A percentile compares a stretch with the other conserved stretches of the same genome.
Evolutionary conservation across 2,113 vertebrate genomes (phyloP).

Genomic region (Oreochromis aureus): DNA sequence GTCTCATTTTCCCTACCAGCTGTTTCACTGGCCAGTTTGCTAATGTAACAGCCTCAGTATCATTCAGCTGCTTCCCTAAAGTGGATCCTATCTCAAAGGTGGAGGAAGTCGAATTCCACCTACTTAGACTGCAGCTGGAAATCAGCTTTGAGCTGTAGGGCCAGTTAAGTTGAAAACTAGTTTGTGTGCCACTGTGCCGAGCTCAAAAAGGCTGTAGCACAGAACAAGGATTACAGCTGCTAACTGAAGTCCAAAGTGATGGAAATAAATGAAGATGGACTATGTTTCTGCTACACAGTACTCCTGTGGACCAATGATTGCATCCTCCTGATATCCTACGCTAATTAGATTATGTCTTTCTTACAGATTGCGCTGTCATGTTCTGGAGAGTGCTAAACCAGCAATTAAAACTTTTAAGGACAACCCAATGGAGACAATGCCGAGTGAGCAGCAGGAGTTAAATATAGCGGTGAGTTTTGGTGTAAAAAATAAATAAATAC

Average conservation of each 20-base stretch:
- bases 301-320: background rate
- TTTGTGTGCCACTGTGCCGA: background rate
- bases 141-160: background rate
- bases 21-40: background rate
- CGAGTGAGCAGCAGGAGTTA: slow-evolving; percentile 78
- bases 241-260: background rate
- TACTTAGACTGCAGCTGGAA: background rate
- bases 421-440: slow-evolving; percentile 35
- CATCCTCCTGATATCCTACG: background rate
- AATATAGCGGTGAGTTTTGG: slow-evolving; percentile 74
- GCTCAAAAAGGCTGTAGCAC: background rate
- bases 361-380: slow-evolving; percentile 85
- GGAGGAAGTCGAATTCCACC: background rate
- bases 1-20: background rate
- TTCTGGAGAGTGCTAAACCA: slow-evolving; percentile 78
- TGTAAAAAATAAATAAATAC: background rate
- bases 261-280: background rate
- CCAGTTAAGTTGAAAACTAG: background rate
- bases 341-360: background rate
- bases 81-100: background rate
- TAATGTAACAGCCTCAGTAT: background rate
- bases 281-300: background rate
- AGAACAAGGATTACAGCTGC: background rate
- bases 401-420: slow-evolving; percentile 70
- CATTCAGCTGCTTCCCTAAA: background rate